A percentile compares a stretch with the other conserved stretches of the same genome.
Evolutionary conservation across 2,797 vertebrate species (phyloP).

Genomic region (Lutjanus argentimaculatus): DNA sequence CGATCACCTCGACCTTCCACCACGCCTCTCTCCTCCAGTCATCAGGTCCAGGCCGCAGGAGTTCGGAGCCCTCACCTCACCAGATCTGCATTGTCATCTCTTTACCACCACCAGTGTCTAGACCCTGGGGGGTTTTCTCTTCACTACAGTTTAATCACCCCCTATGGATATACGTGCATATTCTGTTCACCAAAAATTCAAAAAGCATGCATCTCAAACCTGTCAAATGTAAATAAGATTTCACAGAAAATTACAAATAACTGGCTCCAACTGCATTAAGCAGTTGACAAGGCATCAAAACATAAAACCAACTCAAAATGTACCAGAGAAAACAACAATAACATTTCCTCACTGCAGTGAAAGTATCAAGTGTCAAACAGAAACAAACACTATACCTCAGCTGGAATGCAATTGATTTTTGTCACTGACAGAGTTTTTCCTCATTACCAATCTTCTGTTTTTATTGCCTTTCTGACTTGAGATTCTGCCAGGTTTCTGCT

Average conservation of each 20-base stretch:
- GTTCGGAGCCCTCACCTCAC: too few relatives aligned
- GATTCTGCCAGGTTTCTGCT: background rate
- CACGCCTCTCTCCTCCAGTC: too few relatives aligned
- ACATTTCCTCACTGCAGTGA: background rate
- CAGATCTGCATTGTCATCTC: too few relatives aligned
- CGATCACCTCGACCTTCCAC: too few relatives aligned
- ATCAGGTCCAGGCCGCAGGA: too few relatives aligned
- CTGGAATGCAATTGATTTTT: constrained; percentile 5
- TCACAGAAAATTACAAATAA: background rate
- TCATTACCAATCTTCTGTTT: constrained; percentile 18
- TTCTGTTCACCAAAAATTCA: background rate
- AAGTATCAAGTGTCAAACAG: constrained; percentile 7
- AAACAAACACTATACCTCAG: constrained; percentile 14
- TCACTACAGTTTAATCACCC: too few relatives aligned
- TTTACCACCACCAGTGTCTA: too few relatives aligned
- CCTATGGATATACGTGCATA: too few relatives aligned
- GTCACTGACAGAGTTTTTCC: background rate
- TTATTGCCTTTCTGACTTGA: constrained; percentile 1
- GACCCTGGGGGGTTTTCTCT: too few relatives aligned
- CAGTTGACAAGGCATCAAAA: constrained; percentile 25
- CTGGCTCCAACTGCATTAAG: constrained; percentile 8
- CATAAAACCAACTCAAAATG: constrained; percentile 9
- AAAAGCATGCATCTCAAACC: background rate
- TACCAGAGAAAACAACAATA: background rate
- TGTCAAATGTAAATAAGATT: background rate